Conservation (phyloP, 1,140 invertebrate species). For the Sinella curviseta region DNA sequence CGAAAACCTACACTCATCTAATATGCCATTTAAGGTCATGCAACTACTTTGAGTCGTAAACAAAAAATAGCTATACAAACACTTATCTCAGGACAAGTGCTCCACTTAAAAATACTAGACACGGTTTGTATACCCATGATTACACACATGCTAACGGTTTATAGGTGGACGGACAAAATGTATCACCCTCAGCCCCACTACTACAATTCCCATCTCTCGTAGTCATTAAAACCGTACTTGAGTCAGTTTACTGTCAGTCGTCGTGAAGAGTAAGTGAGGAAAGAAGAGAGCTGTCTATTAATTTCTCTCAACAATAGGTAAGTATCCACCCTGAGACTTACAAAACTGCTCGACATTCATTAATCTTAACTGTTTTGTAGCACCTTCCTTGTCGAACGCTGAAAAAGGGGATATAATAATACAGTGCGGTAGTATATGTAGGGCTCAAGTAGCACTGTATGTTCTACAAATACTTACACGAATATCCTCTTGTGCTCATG, state of each 20-base stretch:
- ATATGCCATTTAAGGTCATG: background rate
- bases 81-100: too few species aligned
- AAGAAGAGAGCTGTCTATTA: constrained; percentile 4
- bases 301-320: background rate
- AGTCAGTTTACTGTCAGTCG: background rate
- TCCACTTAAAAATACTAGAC: too few species aligned
- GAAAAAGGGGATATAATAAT: background rate
- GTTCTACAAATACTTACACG: background rate
- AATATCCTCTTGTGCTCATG: background rate
- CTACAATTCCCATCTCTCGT: background rate
- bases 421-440: background rate
- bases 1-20: too few species aligned
- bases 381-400: background rate
- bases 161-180: too few species aligned
- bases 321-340: background rate
- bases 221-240: background rate
- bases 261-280: background rate
- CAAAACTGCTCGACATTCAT: background rate
- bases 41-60: too few species aligned
- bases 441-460: background rate
- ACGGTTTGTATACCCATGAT: too few species aligned
- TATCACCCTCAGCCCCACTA: background rate
- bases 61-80: too few species aligned
- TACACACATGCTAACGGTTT: too few species aligned
- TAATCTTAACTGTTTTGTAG: constrained; percentile 12